Conservation (phyloP, 2,888 invertebrate genomes). For the Spilarctia lutea region DNA sequence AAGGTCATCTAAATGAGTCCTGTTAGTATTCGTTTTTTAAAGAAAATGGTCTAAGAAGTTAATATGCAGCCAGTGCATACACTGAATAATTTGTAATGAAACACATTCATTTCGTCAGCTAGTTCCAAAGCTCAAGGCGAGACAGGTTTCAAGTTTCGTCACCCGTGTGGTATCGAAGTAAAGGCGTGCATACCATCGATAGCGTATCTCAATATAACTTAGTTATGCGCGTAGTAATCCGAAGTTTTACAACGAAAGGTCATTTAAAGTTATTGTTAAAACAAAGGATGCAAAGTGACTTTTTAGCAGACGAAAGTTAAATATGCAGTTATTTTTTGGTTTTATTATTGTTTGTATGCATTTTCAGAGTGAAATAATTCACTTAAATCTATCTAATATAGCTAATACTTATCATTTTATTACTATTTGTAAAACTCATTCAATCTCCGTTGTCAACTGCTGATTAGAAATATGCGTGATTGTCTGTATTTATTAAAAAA, state of each 20-base stretch:
- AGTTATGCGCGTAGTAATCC: not conserved
- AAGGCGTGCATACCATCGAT: slow-evolving; percentile 14
- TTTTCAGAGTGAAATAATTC: not conserved
- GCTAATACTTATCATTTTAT: too few relatives aligned
- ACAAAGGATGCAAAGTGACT: not conserved
- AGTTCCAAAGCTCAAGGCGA: slow-evolving; percentile 64
- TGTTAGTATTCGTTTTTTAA: not conserved
- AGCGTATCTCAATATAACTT: not conserved
- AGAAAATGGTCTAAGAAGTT: not conserved
- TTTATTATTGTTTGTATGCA: not conserved
- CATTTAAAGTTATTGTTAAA: not conserved
- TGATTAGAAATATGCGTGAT: not conserved
- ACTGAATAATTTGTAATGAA: slow-evolving; percentile 27
- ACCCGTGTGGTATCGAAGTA: slow-evolving; percentile 33
- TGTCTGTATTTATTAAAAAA: not conserved
- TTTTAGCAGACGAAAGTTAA: not conserved
- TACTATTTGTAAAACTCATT: not conserved
- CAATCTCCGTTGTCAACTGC: not conserved
- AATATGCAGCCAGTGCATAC: not conserved
- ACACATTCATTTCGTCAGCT: slow-evolving; percentile 59
- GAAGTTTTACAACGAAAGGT: not conserved
- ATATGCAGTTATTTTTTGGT: not conserved
- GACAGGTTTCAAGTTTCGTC: slow-evolving; percentile 55
- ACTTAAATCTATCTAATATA: too few relatives aligned
- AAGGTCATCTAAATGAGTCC: not conserved